Base-by-base conservation (phyloP, 2,113 vertebrate species). In the Hemibagrus wyckioides region DNA sequence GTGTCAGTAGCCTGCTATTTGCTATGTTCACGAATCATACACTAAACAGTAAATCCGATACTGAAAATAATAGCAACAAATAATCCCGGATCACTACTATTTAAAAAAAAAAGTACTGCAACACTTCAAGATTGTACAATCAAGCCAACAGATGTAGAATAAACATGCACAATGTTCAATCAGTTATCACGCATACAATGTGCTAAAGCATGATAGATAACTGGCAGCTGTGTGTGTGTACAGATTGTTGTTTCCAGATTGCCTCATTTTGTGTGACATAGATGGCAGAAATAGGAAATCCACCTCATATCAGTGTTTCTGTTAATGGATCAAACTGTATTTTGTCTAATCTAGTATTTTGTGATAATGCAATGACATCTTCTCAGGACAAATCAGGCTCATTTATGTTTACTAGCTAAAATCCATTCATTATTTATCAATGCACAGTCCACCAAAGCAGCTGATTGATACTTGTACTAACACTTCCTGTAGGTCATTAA, bases 341-440 rank as follows among this genome's bases (percentile, higher is more conserved):
- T 17, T 30, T 65, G n/a, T 33, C 28, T 17, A 57, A 39, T 41
- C 15, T 39, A 56, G 33, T 33, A 76, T 15, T 13, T n/a, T 28
- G 25, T n/a, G 14, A 4, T 50, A 77, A 30, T 15, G 15, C 17
- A 77, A 77, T 48, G 50, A 30, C 13, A 77, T 50, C 44, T 50
- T 89, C 80, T 84, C 88, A 13, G 76, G 83, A 80, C 63, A 88
- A 82, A 88, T 90, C 67, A 87, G 28, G 83, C 80, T 86, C 82
- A 8, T 56, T 84, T 85, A 86, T 83, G 75, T 85, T 75, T 79
- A 80, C 77, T 90, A 83, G 89, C 54, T 89, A 91, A 90, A 91
- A 61, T 48, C 54, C 65, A 89, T 91, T 52, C 84, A 91, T 91
- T 85, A 90, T 91, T 87, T 48, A 90, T 50, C 44, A 76, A 86